phyloP scores from a whole-genome alignment of 2,888 invertebrate genomes.

The Anagyrus pseudococci region DNA sequence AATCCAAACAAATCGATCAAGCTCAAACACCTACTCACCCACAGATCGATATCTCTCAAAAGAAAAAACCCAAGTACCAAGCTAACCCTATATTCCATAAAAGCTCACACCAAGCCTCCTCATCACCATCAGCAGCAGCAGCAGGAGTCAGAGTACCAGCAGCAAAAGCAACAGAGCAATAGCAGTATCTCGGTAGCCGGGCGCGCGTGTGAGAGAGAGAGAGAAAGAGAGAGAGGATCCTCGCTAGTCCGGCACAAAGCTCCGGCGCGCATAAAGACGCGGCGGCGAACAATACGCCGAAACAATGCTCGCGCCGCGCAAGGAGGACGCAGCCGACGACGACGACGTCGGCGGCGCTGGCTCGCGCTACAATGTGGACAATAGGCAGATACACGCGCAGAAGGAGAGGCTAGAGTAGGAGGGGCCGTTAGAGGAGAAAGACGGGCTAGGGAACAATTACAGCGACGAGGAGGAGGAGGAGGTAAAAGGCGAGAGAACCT shows the following conservation, averaged over 20 bases:
- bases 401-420: conserved; percentile 29
- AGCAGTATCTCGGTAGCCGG: no score
- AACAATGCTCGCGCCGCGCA: conserved; percentile 48
- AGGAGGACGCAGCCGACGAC: conserved; percentile 6
- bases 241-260: not conserved
- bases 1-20: no score
- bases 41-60: no score
- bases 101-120: no score
- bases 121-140: no score
- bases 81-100: no score
- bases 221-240: conserved; percentile 24
- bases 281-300: conserved; percentile 54
- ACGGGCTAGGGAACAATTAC: conserved; percentile 29
- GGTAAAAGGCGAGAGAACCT: not conserved
- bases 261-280: conserved; percentile 7
- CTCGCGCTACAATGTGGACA: conserved; percentile 56
- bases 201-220: no score
- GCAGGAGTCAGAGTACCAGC: no score
- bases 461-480: not conserved
- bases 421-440: conserved; percentile 24
- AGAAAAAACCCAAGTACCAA: no score
- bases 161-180: no score
- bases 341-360: conserved; percentile 5
- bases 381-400: conserved; percentile 50
- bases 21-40: no score